Percentiles rank a stretch among this genome's conserved stretches.
These are phyloP conservation scores for Helogale parvula DNA, from an alignment of 2,113 vertebrate species.

Conservation along the genomic window DNA sequence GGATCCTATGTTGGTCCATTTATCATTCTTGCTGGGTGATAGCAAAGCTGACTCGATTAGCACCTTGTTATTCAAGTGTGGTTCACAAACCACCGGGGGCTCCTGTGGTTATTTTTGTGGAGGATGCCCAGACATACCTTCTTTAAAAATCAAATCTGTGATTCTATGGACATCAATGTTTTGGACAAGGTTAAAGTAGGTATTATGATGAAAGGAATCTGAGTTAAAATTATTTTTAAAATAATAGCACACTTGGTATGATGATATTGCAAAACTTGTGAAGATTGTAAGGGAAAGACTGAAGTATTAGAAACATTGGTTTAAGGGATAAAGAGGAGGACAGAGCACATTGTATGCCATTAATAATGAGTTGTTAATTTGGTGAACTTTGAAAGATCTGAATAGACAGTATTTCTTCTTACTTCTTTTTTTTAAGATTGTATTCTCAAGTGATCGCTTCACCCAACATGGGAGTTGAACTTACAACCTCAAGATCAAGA, in stretches of 20 bases:
- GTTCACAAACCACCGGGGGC: background rate
- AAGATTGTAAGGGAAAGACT: background rate
- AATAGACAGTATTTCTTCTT: background rate
- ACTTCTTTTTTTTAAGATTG: background rate
- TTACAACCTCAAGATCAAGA: background rate
- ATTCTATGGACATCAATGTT: background rate
- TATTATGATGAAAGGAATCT: background rate
- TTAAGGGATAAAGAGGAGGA: background rate
- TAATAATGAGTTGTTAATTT: background rate
- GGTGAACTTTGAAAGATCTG: background rate
- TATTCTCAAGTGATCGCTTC: background rate
- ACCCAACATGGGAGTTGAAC: background rate
- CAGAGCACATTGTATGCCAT: background rate
- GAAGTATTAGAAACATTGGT: background rate
- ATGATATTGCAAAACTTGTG: background rate
- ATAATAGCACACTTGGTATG: background rate
- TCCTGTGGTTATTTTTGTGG: background rate
- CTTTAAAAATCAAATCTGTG: background rate
- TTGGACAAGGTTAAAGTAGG: conserved; percentile 9
- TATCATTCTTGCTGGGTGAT: background rate
- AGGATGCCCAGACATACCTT: background rate
- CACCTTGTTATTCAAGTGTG: background rate
- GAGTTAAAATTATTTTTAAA: conserved; percentile 28
- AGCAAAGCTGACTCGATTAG: background rate
- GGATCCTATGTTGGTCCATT: background rate